Evolutionary conservation across 1,140 invertebrate genomes (phyloP).

Genomic region (Belonocnema kinseyi): DNA sequence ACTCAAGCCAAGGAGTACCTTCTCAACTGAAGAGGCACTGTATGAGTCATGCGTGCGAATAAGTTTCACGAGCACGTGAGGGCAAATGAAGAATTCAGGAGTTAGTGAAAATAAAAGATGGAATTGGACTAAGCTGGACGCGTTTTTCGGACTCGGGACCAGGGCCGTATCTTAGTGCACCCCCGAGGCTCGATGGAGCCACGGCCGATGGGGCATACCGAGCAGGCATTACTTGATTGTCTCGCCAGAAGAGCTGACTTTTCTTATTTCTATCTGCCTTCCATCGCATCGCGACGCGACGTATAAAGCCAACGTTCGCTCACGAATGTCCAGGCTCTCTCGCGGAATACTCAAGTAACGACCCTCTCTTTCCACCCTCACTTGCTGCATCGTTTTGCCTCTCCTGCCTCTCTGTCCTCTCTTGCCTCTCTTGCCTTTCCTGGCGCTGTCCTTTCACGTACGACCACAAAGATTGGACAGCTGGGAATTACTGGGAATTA

Average conservation of each 20-base stretch:
- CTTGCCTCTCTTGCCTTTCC: constrained; percentile 40
- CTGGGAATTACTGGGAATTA: constrained; percentile 56
- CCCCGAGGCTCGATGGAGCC: constrained; percentile 60
- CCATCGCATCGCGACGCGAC: constrained; percentile 32
- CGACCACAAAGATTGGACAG: constrained; percentile 55
- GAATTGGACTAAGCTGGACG: constrained; percentile 47
- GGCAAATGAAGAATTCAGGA: constrained; percentile 58
- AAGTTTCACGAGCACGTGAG: background rate
- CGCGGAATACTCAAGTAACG: constrained; percentile 55
- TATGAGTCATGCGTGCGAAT: background rate
- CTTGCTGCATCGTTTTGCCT: constrained; percentile 40
- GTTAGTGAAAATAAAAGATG: constrained; percentile 50
- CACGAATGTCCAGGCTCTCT: constrained; percentile 45
- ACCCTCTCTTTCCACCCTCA: constrained; percentile 35
- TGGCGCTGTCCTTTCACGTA: constrained; percentile 51
- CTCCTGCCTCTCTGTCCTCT: constrained; percentile 34
- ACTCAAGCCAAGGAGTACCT: no score
- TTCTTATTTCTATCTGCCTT: constrained; percentile 45
- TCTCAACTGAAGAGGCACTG: no score
- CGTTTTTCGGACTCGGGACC: constrained; percentile 51
- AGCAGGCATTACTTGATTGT: constrained; percentile 75
- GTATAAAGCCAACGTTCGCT: constrained; percentile 35
- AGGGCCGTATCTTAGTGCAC: constrained; percentile 63
- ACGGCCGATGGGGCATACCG: constrained; percentile 67
- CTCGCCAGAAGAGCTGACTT: constrained; percentile 54